phyloP scores from a whole-genome alignment of 2,113 vertebrate species.

The Cyprinodon brontotheroides region DNA sequence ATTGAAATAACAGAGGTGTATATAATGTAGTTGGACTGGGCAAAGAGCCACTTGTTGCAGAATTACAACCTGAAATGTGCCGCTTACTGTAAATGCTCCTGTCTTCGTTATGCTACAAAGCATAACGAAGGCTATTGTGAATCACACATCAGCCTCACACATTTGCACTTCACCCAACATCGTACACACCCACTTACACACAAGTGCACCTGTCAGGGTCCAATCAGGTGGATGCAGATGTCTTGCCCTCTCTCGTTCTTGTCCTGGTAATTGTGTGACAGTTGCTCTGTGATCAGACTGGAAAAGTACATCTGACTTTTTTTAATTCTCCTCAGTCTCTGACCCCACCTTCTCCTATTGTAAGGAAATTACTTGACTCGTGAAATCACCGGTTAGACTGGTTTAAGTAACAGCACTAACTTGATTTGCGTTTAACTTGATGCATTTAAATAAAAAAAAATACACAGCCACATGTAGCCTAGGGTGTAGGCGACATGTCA shows the following conservation, averaged over 20 bases:
- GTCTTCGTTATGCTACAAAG: neutral
- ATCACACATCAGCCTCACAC: neutral
- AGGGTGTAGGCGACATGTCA: too few species aligned
- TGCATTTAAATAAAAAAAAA: too few species aligned
- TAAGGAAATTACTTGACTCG: constrained; percentile 30
- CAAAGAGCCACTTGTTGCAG: neutral
- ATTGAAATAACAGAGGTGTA: neutral
- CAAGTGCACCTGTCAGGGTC: neutral
- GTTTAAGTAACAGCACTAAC: constrained; percentile 34
- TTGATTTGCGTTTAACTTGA: neutral
- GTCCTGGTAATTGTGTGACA: too few species aligned
- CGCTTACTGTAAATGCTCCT: constrained; percentile 19
- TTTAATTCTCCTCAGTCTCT: constrained; percentile 48
- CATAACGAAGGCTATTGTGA: neutral
- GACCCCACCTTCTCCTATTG: constrained; percentile 39
- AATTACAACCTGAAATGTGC: constrained; percentile 29
- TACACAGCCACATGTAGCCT: too few species aligned
- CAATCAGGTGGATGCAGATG: neutral
- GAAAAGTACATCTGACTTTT: constrained; percentile 52
- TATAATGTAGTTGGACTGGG: constrained; percentile 12
- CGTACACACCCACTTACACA: neutral
- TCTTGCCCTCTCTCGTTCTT: neutral
- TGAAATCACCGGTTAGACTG: constrained; percentile 40
- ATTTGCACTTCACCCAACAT: neutral
- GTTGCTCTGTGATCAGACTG: neutral